Percentiles rank a stretch among this genome's conserved stretches.
These are phyloP conservation scores for Drosophila ironensis DNA, from an alignment of 1,140 invertebrate genomes.

Conservation along the genomic window DNA sequence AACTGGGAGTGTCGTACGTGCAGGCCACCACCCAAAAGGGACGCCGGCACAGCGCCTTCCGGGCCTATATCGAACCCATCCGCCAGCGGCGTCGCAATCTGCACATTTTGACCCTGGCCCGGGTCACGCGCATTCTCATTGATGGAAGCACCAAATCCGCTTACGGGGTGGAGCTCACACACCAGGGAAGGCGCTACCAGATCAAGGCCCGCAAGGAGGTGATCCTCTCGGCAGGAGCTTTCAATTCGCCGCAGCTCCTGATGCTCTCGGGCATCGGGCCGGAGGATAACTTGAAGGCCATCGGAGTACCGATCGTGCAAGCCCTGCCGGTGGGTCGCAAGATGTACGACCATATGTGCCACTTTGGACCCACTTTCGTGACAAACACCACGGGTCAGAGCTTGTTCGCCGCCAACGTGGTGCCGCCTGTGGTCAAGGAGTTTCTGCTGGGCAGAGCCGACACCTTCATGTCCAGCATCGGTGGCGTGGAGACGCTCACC, in stretches of 20 bases:
- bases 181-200: conserved; percentile 82
- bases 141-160: conserved; percentile 84
- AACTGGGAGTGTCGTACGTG: conserved; percentile 86
- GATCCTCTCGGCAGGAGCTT: conserved; percentile 88
- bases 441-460: conserved; percentile 52
- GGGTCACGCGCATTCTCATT: conserved; percentile 86
- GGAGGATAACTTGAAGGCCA: conserved; percentile 84
- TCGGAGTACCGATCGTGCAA: conserved; percentile 86
- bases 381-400: conserved; percentile 82
- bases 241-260: conserved; percentile 89
- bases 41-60: conserved; percentile 83
- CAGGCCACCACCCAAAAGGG: conserved; percentile 86
- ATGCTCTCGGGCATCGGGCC: conserved; percentile 92
- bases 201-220: conserved; percentile 86
- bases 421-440: conserved; percentile 36
- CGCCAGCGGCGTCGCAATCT: conserved; percentile 85
- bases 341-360: conserved; percentile 89
- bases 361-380: conserved; percentile 85
- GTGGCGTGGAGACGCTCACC: conserved; percentile 86
- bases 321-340: conserved; percentile 87
- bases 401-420: conserved; percentile 76
- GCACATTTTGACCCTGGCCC: conserved; percentile 84
- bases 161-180: conserved; percentile 85
- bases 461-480: conserved; percentile 72
- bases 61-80: conserved; percentile 85